A percentile compares a stretch with the other conserved stretches of the same genome.
Conservation (phyloP, 2,113 vertebrate species). For the Scatophagus argus region DNA sequence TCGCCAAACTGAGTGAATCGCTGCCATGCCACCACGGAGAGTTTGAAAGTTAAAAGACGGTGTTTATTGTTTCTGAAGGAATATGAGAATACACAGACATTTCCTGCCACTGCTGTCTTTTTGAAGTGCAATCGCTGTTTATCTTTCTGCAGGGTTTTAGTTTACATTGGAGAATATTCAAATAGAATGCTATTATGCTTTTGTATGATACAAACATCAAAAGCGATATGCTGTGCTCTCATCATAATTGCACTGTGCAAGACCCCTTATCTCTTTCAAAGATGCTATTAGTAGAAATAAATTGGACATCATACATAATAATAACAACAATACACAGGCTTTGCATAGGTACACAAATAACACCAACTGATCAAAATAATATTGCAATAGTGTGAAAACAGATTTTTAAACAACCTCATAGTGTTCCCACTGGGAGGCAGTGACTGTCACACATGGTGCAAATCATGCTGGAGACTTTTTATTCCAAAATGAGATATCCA, state of each 20-base stretch:
- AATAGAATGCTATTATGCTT: conserved; percentile 57
- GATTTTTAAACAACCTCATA: conserved; percentile 12
- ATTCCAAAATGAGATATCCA: conserved; percentile 37
- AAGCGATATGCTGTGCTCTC: conserved; percentile 29
- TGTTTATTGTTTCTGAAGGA: conserved; percentile 80
- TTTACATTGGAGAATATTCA: conserved; percentile 71
- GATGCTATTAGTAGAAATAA: conserved; percentile 48
- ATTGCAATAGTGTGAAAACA: conserved; percentile 7
- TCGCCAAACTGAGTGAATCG: conserved; percentile 58
- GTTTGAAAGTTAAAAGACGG: conserved; percentile 75
- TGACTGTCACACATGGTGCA: conserved; percentile 18
- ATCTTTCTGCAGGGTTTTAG: conserved; percentile 69
- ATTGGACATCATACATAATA: conserved; percentile 40
- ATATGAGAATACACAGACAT: conserved; percentile 67
- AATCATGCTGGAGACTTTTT: conserved; percentile 12
- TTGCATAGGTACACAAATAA: conserved; percentile 23
- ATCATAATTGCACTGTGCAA: conserved; percentile 46
- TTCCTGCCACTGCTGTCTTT: conserved; percentile 66
- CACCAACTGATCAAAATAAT: conserved; percentile 31
- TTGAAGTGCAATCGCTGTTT: conserved; percentile 77
- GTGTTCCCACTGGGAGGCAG: conserved; percentile 6
- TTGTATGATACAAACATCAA: conserved; percentile 61
- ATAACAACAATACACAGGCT: conserved; percentile 18
- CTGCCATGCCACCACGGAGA: conserved; percentile 65
- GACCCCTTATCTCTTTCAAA: conserved; percentile 50